Evolutionary conservation across 2,113 vertebrate species (phyloP), one percentile per base, ranked within the genome.

Genomic region (Semicossyphus pulcher): DNA sequence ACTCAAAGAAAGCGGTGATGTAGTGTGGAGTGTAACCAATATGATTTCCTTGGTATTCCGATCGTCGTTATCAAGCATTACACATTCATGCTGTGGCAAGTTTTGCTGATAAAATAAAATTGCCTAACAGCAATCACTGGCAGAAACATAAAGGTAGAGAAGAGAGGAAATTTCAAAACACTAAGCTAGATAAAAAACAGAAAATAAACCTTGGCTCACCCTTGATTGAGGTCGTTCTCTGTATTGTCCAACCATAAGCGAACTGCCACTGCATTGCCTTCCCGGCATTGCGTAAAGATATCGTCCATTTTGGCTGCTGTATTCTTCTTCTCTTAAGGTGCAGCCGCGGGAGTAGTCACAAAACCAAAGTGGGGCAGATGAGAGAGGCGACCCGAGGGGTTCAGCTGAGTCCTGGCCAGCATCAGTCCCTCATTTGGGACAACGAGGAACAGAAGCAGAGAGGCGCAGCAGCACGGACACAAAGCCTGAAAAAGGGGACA

Each of bases 191-290:
- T 21, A 54, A 52, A 21, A 66, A 10, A 54, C n/a, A 66, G 4
- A 49, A 29, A 60, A 54, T 45, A 39, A 80, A 67, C n/a, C 8
- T 9, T 12, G 34, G 79, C 96, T 95, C 87, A 98, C 97, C 97
- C 97, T 89, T 98, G 97, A 85, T 99, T 99, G 76, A 99, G 95
- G 92, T 99, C 97, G 14, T 99, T 99, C 92, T 99, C 97, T 0
- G 97, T 99, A 88, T 99, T 99, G 93, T 99, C 97, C 94, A 99
- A 84, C 97, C 97, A 99, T 39, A 99, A 91, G 7, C 97, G 96
- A 34, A 99, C 97, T 0, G 97, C 97, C 61, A 99, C 97, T 0
- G 97, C 97, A 2, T 99, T 99, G 83, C 97, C 97, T 84, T 99
- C 97, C 10, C 97, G 94, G 93, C 97, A 99, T 71, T 99, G 97